These are phyloP conservation scores for Palythoa grandis DNA, from an alignment of 92 coral and sea anemone species.

Conservation along the genomic window DNA sequence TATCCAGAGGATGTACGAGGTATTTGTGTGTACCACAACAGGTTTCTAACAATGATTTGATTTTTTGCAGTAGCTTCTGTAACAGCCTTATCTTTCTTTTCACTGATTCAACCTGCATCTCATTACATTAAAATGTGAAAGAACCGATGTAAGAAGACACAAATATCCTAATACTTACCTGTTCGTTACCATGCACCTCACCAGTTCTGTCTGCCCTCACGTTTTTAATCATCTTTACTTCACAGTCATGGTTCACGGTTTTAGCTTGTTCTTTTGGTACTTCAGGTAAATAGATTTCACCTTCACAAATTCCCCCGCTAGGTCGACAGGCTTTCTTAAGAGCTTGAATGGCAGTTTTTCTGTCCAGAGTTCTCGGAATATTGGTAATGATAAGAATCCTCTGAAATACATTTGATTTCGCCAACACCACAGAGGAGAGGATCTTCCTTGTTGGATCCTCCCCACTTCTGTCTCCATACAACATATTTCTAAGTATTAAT, in stretches of 20 bases:
- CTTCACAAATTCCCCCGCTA: slow-evolving; percentile 81
- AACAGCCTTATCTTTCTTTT: too few relatives aligned
- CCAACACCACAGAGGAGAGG: slow-evolving; percentile 75
- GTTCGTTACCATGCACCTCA: slow-evolving; percentile 2
- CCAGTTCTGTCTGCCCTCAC: not conserved
- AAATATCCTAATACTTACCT: slow-evolving; percentile 9
- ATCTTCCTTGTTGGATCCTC: slow-evolving; percentile 57
- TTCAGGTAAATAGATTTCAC: slow-evolving; percentile 71
- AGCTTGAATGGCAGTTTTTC: slow-evolving; percentile 72
- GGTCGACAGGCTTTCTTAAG: slow-evolving; percentile 89
- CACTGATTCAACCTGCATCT: too few relatives aligned
- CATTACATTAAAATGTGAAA: too few relatives aligned
- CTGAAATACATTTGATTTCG: slow-evolving; percentile 78
- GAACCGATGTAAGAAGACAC: not conserved
- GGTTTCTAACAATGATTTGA: too few relatives aligned
- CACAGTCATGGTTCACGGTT: not conserved
- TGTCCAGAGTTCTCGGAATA: slow-evolving; percentile 71
- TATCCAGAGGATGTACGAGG: too few relatives aligned
- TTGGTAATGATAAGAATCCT: slow-evolving; percentile 87
- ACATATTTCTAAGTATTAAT: slow-evolving; percentile 71
- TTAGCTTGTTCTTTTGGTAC: slow-evolving; percentile 19
- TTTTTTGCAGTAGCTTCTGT: too few relatives aligned
- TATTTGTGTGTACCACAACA: too few relatives aligned
- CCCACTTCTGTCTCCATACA: slow-evolving; percentile 71
- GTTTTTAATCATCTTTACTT: not conserved